These are phyloP conservation scores for Esperia sulphurella DNA, from an alignment of 2,888 invertebrate genomes.

Conservation along the genomic window DNA sequence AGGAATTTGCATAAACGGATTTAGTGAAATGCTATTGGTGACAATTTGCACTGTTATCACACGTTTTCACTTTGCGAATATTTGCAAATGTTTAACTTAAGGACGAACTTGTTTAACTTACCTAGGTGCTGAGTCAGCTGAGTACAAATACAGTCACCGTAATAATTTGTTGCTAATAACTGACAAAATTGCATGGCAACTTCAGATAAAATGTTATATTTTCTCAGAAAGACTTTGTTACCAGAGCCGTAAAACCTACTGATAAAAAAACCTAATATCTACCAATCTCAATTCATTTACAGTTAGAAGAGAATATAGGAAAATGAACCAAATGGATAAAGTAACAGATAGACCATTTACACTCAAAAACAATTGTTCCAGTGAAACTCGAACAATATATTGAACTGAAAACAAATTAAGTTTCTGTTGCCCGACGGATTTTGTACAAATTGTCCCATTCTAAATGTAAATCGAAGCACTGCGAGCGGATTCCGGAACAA, in stretches of 20 bases:
- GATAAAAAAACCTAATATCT: too few relatives aligned
- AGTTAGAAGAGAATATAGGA: background rate
- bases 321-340: background rate
- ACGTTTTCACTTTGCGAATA: constrained; percentile 20
- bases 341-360: background rate
- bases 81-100: background rate
- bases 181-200: too few relatives aligned
- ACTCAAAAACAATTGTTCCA: constrained; percentile 9
- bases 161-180: too few relatives aligned
- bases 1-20: constrained; percentile 35
- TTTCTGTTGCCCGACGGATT: constrained; percentile 28
- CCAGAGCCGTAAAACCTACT: too few relatives aligned
- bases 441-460: constrained; percentile 45
- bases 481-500: constrained; percentile 48
- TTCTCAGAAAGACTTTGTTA: too few relatives aligned
- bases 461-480: constrained; percentile 64
- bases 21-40: constrained; percentile 22
- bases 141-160: too few relatives aligned
- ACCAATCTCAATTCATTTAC: background rate
- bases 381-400: constrained; percentile 20
- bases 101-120: too few relatives aligned
- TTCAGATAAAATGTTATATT: too few relatives aligned
- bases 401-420: constrained; percentile 29
- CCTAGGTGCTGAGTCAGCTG: too few relatives aligned
- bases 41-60: constrained; percentile 13